Conservation (phyloP, 2,113 vertebrate species). For the Dipodomys spectabilis region DNA sequence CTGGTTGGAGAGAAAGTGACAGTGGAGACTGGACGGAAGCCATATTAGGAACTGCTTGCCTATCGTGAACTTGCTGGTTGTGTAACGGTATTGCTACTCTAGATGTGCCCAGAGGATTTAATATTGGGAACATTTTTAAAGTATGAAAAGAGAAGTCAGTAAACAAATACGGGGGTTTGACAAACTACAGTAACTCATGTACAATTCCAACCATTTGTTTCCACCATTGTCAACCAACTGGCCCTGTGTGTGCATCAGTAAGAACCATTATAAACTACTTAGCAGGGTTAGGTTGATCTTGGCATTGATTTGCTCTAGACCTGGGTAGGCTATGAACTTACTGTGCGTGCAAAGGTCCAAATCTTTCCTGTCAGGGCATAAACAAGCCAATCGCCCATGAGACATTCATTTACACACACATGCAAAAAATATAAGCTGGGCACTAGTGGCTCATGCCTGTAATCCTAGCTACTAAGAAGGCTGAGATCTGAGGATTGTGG, state of each 20-base stretch:
- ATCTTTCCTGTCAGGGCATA: not conserved
- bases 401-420: not conserved
- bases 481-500: too few species aligned
- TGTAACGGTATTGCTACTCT: not conserved
- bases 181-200: not conserved
- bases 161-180: slow-evolving; percentile 4
- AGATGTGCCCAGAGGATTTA: not conserved
- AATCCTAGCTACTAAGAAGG: too few species aligned
- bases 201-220: slow-evolving; percentile 19
- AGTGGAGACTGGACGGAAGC: not conserved
- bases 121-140: slow-evolving; percentile 13
- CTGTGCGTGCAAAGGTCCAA: not conserved
- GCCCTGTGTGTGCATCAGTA: too few species aligned
- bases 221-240: not conserved
- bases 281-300: not conserved
- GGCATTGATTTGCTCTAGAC: not conserved
- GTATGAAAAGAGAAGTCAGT: slow-evolving; percentile 58
- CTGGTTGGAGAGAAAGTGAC: not conserved
- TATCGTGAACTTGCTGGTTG: not conserved
- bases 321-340: not conserved
- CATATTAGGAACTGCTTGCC: not conserved
- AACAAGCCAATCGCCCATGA: not conserved
- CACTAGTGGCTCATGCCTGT: too few species aligned
- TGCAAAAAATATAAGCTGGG: not conserved
- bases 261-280: not conserved